phyloP scores from a whole-genome alignment of 1,140 invertebrate genomes.

The Caenorhabditis latens region DNA sequence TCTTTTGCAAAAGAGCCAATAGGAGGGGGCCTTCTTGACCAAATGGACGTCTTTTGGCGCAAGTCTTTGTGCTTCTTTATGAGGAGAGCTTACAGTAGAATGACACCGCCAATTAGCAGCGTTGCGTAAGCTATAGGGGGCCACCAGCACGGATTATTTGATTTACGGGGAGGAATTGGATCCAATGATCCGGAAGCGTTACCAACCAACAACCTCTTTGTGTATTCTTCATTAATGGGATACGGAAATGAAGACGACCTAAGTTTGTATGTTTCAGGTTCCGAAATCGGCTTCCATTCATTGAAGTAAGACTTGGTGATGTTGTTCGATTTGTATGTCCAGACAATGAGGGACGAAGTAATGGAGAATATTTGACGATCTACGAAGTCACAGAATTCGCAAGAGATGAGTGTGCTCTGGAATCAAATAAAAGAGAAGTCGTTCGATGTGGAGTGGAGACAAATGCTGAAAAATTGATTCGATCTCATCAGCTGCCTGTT shows the following conservation, averaged over 20 bases:
- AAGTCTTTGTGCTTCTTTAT: conserved; percentile 34
- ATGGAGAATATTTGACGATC: conserved; percentile 15
- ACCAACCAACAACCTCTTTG: conserved; percentile 7
- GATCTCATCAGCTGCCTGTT: neutral
- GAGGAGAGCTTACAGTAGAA: conserved; percentile 42
- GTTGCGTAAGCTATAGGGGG: conserved; percentile 21
- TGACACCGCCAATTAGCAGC: conserved; percentile 41
- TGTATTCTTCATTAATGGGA: conserved; percentile 52
- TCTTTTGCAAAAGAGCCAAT: neutral
- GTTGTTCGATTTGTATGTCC: conserved; percentile 51
- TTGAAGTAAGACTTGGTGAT: conserved; percentile 28
- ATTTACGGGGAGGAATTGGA: conserved; percentile 47
- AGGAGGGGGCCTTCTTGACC: conserved; percentile 4
- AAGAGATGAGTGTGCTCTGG: conserved; percentile 6
- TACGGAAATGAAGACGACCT: conserved; percentile 38
- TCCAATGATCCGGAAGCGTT: conserved; percentile 52
- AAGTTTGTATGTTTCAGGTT: conserved; percentile 49
- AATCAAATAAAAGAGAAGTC: neutral
- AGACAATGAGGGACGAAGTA: conserved; percentile 5
- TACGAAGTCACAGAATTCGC: conserved; percentile 31
- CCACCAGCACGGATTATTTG: conserved; percentile 24
- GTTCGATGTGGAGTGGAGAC: neutral
- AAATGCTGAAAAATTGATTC: neutral
- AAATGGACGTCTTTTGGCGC: conserved; percentile 44
- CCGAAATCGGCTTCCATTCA: conserved; percentile 1